Evolutionary conservation across 2,888 invertebrate species (phyloP).

Genomic region (Chalcosyrphus nemorum): DNA sequence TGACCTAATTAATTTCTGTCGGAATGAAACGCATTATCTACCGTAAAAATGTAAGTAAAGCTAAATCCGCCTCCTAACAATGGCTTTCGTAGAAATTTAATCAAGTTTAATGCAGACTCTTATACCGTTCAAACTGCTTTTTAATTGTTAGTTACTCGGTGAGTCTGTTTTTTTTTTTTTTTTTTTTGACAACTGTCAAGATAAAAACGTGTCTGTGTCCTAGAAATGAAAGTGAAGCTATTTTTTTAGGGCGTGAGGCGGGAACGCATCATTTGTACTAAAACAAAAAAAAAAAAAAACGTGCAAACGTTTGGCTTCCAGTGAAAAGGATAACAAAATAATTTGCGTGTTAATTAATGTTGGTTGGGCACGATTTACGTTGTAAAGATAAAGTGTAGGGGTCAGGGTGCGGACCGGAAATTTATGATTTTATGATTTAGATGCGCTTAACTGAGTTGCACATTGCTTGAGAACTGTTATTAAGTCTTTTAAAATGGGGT

Average conservation of each 20-base stretch:
- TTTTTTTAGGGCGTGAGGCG: constrained; percentile 14
- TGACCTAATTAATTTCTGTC: constrained; percentile 11
- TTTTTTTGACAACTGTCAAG: constrained; percentile 23
- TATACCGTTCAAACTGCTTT: not conserved
- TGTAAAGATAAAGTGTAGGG: not conserved
- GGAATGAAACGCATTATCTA: not conserved
- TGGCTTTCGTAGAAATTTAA: constrained; percentile 16
- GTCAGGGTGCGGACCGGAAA: constrained; percentile 40
- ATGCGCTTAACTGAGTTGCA: constrained; percentile 41
- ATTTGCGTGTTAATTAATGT: constrained; percentile 51
- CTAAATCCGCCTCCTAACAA: constrained; percentile 19
- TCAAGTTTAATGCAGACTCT: constrained; percentile 41
- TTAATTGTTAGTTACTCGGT: not conserved
- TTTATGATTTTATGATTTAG: constrained; percentile 45
- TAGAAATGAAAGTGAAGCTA: not conserved
- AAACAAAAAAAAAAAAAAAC: not conserved
- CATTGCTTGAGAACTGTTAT: constrained; percentile 4
- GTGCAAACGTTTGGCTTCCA: not conserved
- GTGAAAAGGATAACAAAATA: constrained; percentile 25
- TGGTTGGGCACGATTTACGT: constrained; percentile 33
- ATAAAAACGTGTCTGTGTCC: not conserved
- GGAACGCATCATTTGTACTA: constrained; percentile 14
- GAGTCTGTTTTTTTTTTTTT: too few relatives aligned
- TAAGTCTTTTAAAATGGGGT: not conserved
- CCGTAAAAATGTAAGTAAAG: constrained; percentile 1